phyloP scores from a whole-genome alignment of 2,113 vertebrate species.

The Tyrannus savana region DNA sequence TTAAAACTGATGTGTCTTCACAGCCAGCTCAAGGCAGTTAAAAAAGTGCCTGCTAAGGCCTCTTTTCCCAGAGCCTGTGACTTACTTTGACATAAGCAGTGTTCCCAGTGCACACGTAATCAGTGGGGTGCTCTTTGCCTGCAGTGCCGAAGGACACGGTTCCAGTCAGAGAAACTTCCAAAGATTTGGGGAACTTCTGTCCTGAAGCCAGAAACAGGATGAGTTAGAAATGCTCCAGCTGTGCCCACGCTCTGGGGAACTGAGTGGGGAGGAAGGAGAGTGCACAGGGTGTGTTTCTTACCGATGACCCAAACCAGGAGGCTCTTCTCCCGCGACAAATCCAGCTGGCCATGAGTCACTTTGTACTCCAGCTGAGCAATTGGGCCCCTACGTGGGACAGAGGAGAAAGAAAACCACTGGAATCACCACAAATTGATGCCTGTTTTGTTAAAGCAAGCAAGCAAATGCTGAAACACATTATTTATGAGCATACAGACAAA shows the following conservation, averaged over 20 bases:
- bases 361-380: constrained; percentile 84
- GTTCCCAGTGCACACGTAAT: constrained; percentile 84
- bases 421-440: not conserved
- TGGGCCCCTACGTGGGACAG: constrained; percentile 76
- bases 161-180: constrained; percentile 87
- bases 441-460: not conserved
- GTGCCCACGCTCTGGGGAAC: not conserved
- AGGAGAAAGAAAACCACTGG: not conserved
- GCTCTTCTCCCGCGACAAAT: constrained; percentile 89
- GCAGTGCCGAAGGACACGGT: constrained; percentile 78
- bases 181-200: constrained; percentile 91
- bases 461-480: not conserved
- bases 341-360: constrained; percentile 87
- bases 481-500: not conserved
- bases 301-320: constrained; percentile 88
- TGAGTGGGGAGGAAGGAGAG: not conserved
- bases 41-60: not conserved
- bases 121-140: constrained; percentile 76
- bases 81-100: constrained; percentile 92
- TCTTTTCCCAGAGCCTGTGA: not conserved
- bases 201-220: constrained; percentile 74
- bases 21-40: not conserved
- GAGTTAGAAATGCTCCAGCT: not conserved
- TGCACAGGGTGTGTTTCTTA: constrained; percentile 30
- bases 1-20: not conserved